Conservation (phyloP, 2,797 vertebrate species). For the Corythornis leucogaster region DNA sequence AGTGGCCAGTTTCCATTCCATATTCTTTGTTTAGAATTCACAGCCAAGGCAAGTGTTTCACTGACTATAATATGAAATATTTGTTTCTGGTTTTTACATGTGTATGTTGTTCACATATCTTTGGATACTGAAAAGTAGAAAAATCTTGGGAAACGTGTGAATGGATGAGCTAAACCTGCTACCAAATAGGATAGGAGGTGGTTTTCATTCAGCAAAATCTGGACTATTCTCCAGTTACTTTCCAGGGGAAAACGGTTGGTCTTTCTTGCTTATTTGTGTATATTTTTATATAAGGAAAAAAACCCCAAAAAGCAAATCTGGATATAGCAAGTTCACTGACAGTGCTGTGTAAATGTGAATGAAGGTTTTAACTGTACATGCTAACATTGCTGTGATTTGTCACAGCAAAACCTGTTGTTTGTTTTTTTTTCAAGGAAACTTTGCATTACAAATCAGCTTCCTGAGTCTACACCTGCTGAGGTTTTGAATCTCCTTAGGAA, state of each 20-base stretch:
- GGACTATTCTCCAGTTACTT: neutral
- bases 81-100: neutral
- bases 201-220: neutral
- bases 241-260: neutral
- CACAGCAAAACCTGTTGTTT: neutral
- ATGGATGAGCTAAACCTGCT: neutral
- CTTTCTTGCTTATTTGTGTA: neutral
- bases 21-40: neutral
- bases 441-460: neutral
- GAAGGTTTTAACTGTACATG: neutral
- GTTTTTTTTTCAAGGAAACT: neutral
- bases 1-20: neutral
- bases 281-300: neutral
- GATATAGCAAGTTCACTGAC: neutral
- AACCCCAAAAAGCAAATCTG: neutral
- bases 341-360: neutral
- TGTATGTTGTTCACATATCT: neutral
- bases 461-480: neutral
- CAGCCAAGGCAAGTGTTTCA: neutral
- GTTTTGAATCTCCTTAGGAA: neutral
- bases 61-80: neutral
- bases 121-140: neutral
- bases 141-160: neutral
- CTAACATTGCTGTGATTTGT: neutral
- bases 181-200: neutral